phyloP scores from a whole-genome alignment of 1,140 invertebrate genomes.

The Pogonus chalceus region DNA sequence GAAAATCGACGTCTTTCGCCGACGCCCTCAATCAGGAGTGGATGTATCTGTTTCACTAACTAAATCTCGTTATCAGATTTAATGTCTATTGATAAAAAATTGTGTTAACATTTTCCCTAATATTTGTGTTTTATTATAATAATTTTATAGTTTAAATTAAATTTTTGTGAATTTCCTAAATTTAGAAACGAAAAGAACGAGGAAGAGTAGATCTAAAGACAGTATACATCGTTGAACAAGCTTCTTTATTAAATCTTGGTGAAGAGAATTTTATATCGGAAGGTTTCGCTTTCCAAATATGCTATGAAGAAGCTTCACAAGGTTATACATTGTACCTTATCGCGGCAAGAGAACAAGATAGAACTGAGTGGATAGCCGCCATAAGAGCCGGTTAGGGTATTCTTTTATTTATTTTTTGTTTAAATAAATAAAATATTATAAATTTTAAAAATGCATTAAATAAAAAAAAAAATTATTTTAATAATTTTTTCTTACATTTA shows the following conservation, averaged over 20 bases:
- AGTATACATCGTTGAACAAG: slow-evolving; percentile 66
- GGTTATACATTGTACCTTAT: slow-evolving; percentile 72
- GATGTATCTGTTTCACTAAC: too few relatives aligned
- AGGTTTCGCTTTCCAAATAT: slow-evolving; percentile 58
- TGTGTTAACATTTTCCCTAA: too few relatives aligned
- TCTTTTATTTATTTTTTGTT: neutral
- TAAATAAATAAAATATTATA: too few relatives aligned
- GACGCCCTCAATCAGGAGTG: too few relatives aligned
- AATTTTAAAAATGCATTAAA: too few relatives aligned
- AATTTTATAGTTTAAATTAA: slow-evolving; percentile 4
- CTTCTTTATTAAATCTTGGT: slow-evolving; percentile 38
- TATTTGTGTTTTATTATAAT: slow-evolving; percentile 7
- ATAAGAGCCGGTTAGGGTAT: slow-evolving; percentile 59
- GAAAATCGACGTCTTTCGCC: too few relatives aligned
- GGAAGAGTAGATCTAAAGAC: slow-evolving; percentile 62
- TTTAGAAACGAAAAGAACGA: slow-evolving; percentile 70
- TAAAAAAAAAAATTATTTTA: too few relatives aligned
- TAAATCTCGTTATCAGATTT: too few relatives aligned
- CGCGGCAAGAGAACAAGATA: slow-evolving; percentile 56
- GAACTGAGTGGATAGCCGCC: slow-evolving; percentile 65
- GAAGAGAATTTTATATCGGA: slow-evolving; percentile 28
- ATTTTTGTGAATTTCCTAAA: slow-evolving; percentile 29
- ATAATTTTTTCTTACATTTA: too few relatives aligned
- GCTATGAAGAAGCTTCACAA: slow-evolving; percentile 56
- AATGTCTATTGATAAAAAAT: too few relatives aligned